Base-by-base conservation (phyloP, 2,797 vertebrate species). In the Danio jaintianensis region DNA sequence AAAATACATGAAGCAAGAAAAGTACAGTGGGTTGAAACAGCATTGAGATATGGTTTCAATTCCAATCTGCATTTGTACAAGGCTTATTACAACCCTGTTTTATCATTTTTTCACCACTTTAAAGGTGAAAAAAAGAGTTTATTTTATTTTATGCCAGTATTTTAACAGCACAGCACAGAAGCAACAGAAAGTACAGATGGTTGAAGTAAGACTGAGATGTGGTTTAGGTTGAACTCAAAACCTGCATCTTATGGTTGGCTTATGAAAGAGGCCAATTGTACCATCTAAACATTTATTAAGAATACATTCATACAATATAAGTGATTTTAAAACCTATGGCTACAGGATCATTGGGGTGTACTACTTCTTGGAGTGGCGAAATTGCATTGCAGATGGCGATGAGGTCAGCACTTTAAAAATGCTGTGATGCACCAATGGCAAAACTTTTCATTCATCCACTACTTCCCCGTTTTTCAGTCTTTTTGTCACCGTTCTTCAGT, bases 361-460 rank as follows among this genome's bases (percentile, higher is more conserved):
- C n/a, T 18, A 20, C 9, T n/a, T 7, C 6, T 29, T 12, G 13
- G 18, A 53, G 66, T 42, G 48, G 47, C 48, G 50, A 70, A 43
- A 45, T 22, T 4, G 56, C 13, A 53, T 79, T 79, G 38, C 29
- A 59, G 22, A 12, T 40, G 13, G 20, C 20, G 40, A 47, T 66
- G 67, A 48, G 69, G 50, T 66, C 40, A 55, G 22, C 61, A 58
- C 40, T 58, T 80, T 64, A 69, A 80, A 64, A 73, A 58, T 64
- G 47, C 47, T 52, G 36, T 55, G 22, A 48, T 71, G 68, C 45
- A 45, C 48, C 61, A 73, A 73, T 72, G n/a, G 40, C 12, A 73
- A 38, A 79, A 16, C 29, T 16, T 55, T 63, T 72, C 40, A 73
- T 80, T 79, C 48, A 79, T 79, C 20, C 48, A 72, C 40, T 59